Evolutionary conservation across 2,797 vertebrate genomes (phyloP).

Genomic region (Diceros bicornis): DNA sequence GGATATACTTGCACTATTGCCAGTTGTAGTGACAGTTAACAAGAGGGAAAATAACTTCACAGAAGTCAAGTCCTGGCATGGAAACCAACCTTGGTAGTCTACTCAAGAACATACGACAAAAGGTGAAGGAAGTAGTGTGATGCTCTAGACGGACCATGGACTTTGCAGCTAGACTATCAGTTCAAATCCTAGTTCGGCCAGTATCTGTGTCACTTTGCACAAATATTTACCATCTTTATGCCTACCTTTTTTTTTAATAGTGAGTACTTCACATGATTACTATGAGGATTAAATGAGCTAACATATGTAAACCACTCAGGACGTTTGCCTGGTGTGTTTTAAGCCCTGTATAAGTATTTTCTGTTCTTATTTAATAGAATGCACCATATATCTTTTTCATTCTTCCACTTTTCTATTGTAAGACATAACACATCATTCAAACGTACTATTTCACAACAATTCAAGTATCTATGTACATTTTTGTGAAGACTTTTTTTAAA

Average conservation of each 20-base stretch:
- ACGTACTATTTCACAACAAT: not conserved
- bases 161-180: not conserved
- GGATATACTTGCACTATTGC: not conserved
- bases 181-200: not conserved
- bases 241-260: not conserved
- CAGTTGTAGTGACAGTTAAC: not conserved
- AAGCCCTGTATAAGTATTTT: not conserved
- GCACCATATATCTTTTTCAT: not conserved
- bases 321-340: not conserved
- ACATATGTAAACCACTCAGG: not conserved
- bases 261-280: not conserved
- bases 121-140: not conserved
- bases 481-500: not conserved
- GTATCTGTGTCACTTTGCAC: slow-evolving; percentile 7
- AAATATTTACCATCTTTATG: not conserved
- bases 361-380: not conserved
- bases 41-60: not conserved
- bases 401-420: not conserved
- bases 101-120: not conserved
- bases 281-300: not conserved
- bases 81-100: not conserved
- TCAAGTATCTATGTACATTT: not conserved
- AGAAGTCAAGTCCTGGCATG: not conserved
- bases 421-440: not conserved
- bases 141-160: not conserved